phyloP scores from a whole-genome alignment of 2,888 invertebrate genomes.

The Ophion obscuratus region DNA sequence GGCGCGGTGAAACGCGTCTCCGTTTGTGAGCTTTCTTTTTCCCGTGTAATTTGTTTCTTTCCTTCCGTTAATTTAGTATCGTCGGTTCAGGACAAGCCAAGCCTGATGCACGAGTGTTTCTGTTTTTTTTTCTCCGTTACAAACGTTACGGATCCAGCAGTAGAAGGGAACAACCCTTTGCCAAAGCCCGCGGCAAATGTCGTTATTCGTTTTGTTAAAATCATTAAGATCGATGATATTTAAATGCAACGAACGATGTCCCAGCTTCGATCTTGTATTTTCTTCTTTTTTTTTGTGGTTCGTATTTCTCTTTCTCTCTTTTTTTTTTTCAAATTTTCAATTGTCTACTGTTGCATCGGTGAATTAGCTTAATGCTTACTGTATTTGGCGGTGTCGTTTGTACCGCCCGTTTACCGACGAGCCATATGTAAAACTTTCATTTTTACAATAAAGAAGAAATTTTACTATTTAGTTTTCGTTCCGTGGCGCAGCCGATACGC shows the following conservation, averaged over 20 bases:
- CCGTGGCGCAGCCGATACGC: neutral
- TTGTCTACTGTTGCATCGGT: constrained; percentile 69
- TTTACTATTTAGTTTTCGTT: constrained; percentile 64
- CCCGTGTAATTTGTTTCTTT: constrained; percentile 14
- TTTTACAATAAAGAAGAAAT: constrained; percentile 70
- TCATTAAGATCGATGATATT: constrained; percentile 44
- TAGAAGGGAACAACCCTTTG: neutral
- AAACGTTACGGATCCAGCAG: constrained; percentile 7
- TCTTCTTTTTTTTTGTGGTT: constrained; percentile 62
- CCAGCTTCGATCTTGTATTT: constrained; percentile 58
- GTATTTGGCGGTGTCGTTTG: constrained; percentile 69
- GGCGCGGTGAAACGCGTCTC: neutral
- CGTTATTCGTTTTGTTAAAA: constrained; percentile 24
- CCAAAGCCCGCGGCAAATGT: neutral
- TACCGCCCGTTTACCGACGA: constrained; percentile 72
- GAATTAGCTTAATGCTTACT: constrained; percentile 76
- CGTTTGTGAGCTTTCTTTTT: neutral
- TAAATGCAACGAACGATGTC: constrained; percentile 44
- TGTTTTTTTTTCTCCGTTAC: constrained; percentile 7
- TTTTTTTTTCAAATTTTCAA: constrained; percentile 69
- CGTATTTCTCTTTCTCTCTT: constrained; percentile 26
- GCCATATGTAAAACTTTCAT: constrained; percentile 80
- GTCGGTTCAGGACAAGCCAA: constrained; percentile 42
- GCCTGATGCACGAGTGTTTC: constrained; percentile 49
- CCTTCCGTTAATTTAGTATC: constrained; percentile 40